These are phyloP conservation scores for Brachypterus glaber DNA, from an alignment of 2,888 invertebrate species.

Conservation along the genomic window DNA sequence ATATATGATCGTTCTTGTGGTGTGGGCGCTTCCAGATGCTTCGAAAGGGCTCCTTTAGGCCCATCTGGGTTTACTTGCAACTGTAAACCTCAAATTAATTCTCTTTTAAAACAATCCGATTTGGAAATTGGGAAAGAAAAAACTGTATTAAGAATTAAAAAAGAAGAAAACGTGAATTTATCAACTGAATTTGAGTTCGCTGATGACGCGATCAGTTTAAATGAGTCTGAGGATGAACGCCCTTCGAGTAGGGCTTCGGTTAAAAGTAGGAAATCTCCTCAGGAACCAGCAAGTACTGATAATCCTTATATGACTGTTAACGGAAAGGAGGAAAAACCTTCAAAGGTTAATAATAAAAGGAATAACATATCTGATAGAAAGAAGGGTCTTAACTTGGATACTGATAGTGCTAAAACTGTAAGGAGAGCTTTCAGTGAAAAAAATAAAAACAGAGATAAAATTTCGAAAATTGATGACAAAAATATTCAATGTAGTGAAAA, in stretches of 20 bases:
- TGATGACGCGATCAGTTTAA: constrained; percentile 39
- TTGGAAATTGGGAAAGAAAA: constrained; percentile 44
- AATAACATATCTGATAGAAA: constrained; percentile 22
- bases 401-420: constrained; percentile 3
- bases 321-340: constrained; percentile 63
- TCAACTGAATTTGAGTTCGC: constrained; percentile 38
- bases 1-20: constrained; percentile 46
- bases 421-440: no score
- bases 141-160: constrained; percentile 21
- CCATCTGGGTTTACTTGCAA: constrained; percentile 34
- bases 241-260: constrained; percentile 34
- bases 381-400: constrained; percentile 1
- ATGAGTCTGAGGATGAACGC: constrained; percentile 29
- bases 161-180: constrained; percentile 25
- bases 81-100: constrained; percentile 27
- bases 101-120: constrained; percentile 37
- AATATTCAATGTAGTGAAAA: constrained; percentile 10
- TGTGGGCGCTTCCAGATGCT: constrained; percentile 32
- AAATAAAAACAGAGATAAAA: constrained; percentile 21
- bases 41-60: constrained; percentile 37
- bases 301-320: constrained; percentile 51
- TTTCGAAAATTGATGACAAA: background rate
- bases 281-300: constrained; percentile 34
- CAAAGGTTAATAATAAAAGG: constrained; percentile 39
- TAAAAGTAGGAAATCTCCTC: constrained; percentile 34